Percentiles rank a stretch among this genome's conserved stretches.
These are phyloP conservation scores for Lamellibrachia satsuma DNA, from an alignment of 2,888 invertebrate species.

Conservation along the genomic window DNA sequence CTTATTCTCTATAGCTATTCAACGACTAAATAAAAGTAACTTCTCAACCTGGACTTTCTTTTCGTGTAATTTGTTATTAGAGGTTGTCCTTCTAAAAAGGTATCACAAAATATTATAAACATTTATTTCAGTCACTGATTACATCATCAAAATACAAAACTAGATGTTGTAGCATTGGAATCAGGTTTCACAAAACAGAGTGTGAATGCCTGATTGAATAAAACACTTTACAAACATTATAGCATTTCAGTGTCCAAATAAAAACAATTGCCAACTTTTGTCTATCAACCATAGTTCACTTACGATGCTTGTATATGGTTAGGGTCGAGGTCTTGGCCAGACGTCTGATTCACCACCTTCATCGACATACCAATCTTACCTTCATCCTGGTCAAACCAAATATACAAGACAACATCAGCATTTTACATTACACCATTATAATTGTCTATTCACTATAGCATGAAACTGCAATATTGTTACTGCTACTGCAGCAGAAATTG, in stretches of 20 bases:
- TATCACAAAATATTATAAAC: too few species aligned
- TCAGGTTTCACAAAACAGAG: not conserved
- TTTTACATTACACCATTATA: not conserved
- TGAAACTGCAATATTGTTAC: not conserved
- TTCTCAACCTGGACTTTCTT: not conserved
- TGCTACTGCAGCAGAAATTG: not conserved
- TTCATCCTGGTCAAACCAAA: conserved; percentile 46
- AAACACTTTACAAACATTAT: not conserved
- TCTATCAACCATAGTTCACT: conserved; percentile 26
- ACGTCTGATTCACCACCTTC: conserved; percentile 61
- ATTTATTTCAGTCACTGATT: not conserved
- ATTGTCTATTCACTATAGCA: not conserved
- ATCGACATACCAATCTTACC: conserved; percentile 60
- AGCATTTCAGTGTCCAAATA: not conserved
- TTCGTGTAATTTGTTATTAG: not conserved
- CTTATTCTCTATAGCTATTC: not conserved
- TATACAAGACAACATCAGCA: not conserved
- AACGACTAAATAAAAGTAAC: not conserved
- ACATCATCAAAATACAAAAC: not conserved
- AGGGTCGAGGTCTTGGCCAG: conserved; percentile 58
- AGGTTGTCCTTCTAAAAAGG: not conserved
- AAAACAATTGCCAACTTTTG: not conserved
- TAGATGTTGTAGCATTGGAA: not conserved
- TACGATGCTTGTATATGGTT: conserved; percentile 59
- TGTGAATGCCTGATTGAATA: not conserved